phyloP scores from a whole-genome alignment of 2,888 invertebrate genomes.

The Omphaloscelis lunosa region DNA sequence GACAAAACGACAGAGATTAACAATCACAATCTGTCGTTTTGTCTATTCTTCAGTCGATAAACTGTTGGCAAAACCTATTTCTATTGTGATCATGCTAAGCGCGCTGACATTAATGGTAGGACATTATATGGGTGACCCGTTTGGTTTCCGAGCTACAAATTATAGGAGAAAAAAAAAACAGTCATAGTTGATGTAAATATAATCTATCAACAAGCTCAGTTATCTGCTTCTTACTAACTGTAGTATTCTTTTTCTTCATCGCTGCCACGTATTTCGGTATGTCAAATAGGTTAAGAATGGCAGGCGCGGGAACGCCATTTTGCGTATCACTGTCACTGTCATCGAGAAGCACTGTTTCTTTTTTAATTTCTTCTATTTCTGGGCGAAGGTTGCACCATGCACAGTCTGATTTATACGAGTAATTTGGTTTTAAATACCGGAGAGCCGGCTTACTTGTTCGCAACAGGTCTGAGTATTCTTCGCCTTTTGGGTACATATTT shows the following conservation, averaged over 20 bases:
- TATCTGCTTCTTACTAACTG: constrained; percentile 26
- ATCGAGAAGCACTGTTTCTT: neutral
- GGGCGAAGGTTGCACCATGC: constrained; percentile 44
- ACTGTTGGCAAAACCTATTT: too few relatives aligned
- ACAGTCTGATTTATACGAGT: constrained; percentile 25
- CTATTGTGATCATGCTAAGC: too few relatives aligned
- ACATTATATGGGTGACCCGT: too few relatives aligned
- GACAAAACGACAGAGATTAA: too few relatives aligned
- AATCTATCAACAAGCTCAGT: constrained; percentile 39
- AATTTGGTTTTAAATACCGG: constrained; percentile 24
- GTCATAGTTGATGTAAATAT: constrained; percentile 32
- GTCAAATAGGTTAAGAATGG: constrained; percentile 43
- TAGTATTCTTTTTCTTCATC: constrained; percentile 27
- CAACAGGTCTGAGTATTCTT: constrained; percentile 2
- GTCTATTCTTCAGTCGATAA: too few relatives aligned
- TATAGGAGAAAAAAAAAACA: neutral
- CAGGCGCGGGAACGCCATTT: constrained; percentile 29
- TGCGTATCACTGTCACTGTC: constrained; percentile 11
- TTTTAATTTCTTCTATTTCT: constrained; percentile 21
- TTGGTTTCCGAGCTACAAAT: neutral
- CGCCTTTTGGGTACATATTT: neutral
- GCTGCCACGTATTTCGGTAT: constrained; percentile 47
- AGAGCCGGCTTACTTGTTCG: neutral
- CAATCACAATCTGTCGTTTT: too few relatives aligned
- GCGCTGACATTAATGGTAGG: neutral